Conservation (phyloP, 2,113 vertebrate species). For the Bubo blakistoni region DNA sequence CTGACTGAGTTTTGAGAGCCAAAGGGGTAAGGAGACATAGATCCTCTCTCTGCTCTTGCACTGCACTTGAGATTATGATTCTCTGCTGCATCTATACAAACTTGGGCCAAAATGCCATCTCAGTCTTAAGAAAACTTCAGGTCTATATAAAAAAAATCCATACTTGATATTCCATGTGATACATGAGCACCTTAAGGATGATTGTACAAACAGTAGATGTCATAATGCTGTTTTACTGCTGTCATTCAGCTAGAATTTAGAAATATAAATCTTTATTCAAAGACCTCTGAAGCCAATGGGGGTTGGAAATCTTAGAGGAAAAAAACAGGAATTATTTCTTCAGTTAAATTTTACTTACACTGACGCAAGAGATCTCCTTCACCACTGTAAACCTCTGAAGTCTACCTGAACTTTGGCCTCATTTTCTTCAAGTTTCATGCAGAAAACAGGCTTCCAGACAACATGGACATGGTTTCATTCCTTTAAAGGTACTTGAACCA, state of each 20-base stretch:
- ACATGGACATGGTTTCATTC: not conserved
- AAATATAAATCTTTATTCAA: not conserved
- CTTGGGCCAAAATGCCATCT: not conserved
- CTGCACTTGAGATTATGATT: not conserved
- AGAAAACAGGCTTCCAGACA: not conserved
- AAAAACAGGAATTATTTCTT: not conserved
- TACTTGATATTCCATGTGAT: not conserved
- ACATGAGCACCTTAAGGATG: not conserved
- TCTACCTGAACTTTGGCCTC: not conserved
- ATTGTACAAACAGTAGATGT: not conserved
- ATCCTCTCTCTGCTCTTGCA: not conserved
- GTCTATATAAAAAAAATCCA: not conserved
- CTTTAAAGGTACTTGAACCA: not conserved
- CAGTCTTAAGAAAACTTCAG: not conserved
- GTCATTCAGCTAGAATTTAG: not conserved
- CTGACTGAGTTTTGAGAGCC: not conserved
- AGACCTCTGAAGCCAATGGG: not conserved
- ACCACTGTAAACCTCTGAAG: not conserved
- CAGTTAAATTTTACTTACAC: slow-evolving; percentile 16
- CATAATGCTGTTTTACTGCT: not conserved
- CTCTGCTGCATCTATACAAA: not conserved
- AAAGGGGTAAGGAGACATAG: not conserved
- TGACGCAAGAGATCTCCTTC: not conserved
- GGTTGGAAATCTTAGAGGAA: not conserved
- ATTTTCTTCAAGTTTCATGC: not conserved